A percentile compares a stretch with the other conserved stretches of the same genome.
Evolutionary conservation across 2,797 vertebrate genomes (phyloP).

Genomic region (Tragopan temminckii): DNA sequence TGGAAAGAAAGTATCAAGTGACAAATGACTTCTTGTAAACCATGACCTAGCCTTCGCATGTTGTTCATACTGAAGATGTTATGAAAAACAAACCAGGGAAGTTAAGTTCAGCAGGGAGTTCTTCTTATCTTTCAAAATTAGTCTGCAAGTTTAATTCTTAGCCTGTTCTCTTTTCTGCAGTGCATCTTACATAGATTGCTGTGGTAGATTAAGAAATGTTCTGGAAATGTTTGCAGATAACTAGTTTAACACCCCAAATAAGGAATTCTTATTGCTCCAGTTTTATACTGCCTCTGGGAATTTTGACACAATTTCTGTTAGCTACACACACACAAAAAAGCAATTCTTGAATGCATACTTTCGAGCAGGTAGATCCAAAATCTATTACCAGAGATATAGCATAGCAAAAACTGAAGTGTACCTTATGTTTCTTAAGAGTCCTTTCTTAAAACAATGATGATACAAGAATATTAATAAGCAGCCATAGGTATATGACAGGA

Average conservation of each 20-base stretch:
- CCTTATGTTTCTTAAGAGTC: neutral
- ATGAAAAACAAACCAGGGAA: conserved; percentile 48
- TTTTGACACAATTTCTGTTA: neutral
- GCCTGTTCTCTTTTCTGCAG: neutral
- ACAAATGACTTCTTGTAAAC: conserved; percentile 35
- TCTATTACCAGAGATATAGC: neutral
- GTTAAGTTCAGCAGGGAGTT: neutral
- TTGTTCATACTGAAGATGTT: neutral
- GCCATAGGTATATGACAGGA: neutral
- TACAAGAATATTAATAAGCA: neutral
- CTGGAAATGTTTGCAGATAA: neutral
- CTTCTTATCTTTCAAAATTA: neutral
- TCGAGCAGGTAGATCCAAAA: neutral
- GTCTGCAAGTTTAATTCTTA: neutral
- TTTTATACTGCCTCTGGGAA: neutral
- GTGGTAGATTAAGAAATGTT: neutral
- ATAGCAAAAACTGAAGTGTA: neutral
- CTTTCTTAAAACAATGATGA: neutral
- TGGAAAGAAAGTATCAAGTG: conserved; percentile 42
- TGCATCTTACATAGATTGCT: neutral
- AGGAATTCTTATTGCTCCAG: neutral
- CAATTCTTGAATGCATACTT: neutral
- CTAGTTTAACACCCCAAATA: neutral
- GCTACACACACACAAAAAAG: neutral
- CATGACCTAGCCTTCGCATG: conserved; percentile 11